Percentiles rank a stretch among this genome's conserved stretches.
phyloP scores from a whole-genome alignment of 2,113 vertebrate species.

The Electrona antarctica region DNA sequence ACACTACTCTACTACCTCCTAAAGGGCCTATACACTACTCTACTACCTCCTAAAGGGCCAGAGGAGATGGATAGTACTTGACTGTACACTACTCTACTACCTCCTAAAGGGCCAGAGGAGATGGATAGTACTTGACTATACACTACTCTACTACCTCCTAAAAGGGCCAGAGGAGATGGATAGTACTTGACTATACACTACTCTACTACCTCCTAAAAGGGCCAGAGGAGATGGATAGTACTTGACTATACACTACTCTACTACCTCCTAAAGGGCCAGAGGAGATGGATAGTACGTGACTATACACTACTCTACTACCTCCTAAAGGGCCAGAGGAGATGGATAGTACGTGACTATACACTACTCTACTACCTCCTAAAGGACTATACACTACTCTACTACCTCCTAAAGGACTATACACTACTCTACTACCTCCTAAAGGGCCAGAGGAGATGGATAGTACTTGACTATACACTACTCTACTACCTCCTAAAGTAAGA shows the following conservation, averaged over 20 bases:
- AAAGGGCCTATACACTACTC: slow-evolving; percentile 41
- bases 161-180: slow-evolving; percentile 51
- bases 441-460: slow-evolving; percentile 46
- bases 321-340: slow-evolving; percentile 44
- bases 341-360: slow-evolving; percentile 48
- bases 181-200: slow-evolving; percentile 42
- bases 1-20: slow-evolving; percentile 26
- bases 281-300: slow-evolving; percentile 49
- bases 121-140: slow-evolving; percentile 47
- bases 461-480: slow-evolving; percentile 40
- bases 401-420: too few species aligned
- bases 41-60: slow-evolving; percentile 29
- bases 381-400: slow-evolving; percentile 37
- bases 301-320: slow-evolving; percentile 29
- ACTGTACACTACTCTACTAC: slow-evolving; percentile 32
- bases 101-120: slow-evolving; percentile 41
- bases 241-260: slow-evolving; percentile 38
- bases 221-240: slow-evolving; percentile 49
- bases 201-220: slow-evolving; percentile 33
- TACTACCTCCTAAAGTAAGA: slow-evolving; percentile 25
- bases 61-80: slow-evolving; percentile 53
- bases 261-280: slow-evolving; percentile 36
- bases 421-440: too few species aligned
- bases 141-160: slow-evolving; percentile 26
- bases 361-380: slow-evolving; percentile 27